Evolutionary conservation across 2,113 vertebrate species (phyloP).

Genomic region (Columbina picui): DNA sequence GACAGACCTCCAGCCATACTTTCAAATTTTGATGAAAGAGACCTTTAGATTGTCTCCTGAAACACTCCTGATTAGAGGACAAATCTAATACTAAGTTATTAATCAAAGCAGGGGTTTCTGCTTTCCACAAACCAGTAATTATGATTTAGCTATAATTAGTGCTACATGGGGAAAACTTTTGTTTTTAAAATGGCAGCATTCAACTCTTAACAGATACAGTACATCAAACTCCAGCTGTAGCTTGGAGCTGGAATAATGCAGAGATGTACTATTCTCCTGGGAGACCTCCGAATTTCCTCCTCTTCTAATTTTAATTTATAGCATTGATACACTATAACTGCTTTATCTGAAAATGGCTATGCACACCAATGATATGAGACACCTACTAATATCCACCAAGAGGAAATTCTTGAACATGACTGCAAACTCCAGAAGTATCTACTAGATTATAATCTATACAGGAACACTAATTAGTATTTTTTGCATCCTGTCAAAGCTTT

Average conservation of each 20-base stretch:
- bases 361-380: neutral
- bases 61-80: neutral
- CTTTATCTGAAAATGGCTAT: neutral
- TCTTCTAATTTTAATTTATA: conserved; percentile 8
- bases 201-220: neutral
- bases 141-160: neutral
- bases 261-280: neutral
- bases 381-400: neutral
- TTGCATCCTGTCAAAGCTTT: neutral
- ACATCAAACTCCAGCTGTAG: neutral
- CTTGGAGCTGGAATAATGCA: neutral
- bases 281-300: neutral
- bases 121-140: neutral
- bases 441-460: neutral
- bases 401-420: neutral
- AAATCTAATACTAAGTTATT: neutral
- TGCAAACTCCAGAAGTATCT: neutral
- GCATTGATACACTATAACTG: neutral
- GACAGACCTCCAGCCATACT: neutral
- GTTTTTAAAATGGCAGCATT: neutral
- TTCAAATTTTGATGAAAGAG: neutral
- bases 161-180: neutral
- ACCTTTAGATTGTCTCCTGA: neutral
- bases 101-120: conserved; percentile 1
- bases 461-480: neutral